Evolutionary conservation across 2,113 vertebrate species (phyloP), one percentile per base, ranked within the genome.

Genomic region (Spea multiplicata): DNA sequence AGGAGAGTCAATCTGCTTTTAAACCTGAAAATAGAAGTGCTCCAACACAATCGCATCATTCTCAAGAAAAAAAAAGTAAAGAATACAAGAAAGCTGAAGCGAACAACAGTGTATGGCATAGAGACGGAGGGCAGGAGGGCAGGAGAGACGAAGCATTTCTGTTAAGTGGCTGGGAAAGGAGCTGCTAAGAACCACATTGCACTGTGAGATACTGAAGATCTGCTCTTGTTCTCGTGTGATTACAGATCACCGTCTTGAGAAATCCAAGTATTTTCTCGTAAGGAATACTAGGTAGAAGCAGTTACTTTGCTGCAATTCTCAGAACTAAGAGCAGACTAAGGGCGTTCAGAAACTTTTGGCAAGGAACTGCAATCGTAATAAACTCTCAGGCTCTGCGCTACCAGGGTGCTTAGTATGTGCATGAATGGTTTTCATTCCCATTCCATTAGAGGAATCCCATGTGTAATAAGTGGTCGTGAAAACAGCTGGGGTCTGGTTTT

Each of bases 401-500:
- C 8, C 30, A 9, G 57, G 16, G 6, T 30, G n/a, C n/a, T n/a
- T n/a, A n/a, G n/a, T n/a, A n/a, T n/a, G n/a, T n/a, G 7, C 7
- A 1, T 14, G 6, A 75, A 44, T 13, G 73, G 16, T 45, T 64
- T 45, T 48, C 45, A 45, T 64, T 64, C 57, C 45, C 5, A 14
- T 8, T 53, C 71, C 53, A 65, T 65, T 74, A 64, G 46, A 74
- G 47, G 10, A 50, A 6, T 50, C 48, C 61, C 73, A 14, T 47
- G 17, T 13, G 48, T 44, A 13, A 66, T 66, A 52, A 64, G 12
- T 16, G 30, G 14, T 3, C 30, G 3, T 10, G 45, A 46, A 30
- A 6, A 4, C 50, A 8, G 16, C 48, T 10, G 3, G 5, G 5
- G 13, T 1, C 13, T 44, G 13, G 47, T 14, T 30, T 48, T 8